Evolutionary conservation across 2,797 vertebrate species (phyloP), one percentile per base, ranked within the genome.

Genomic region (Bovichtus diacanthus): DNA sequence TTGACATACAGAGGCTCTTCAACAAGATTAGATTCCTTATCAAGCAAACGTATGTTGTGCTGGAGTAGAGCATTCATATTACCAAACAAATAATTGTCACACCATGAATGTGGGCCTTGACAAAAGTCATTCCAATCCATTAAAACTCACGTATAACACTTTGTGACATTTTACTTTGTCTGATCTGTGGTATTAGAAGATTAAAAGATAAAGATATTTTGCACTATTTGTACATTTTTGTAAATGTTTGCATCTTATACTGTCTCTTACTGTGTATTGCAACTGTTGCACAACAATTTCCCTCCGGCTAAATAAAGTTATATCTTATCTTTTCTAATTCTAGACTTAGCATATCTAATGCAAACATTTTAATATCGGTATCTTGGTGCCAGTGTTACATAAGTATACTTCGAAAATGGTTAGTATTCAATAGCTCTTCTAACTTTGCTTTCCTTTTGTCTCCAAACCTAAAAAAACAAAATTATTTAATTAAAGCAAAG

Each of bases 401-500:
- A 39, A 34, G 44, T 23, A 13, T 53, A 6, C 9, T 75, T 36
- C 16, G 50, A 58, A 50, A 50, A 5, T 16, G 21, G 12, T 21
- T 50, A 13, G 10, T 49, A 58, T 31, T 13, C 19, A 6, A 25
- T 18, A 39, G 16, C 10, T 34, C 13, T 58, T 34, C 8, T 15
- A 47, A 13, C 7, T 34, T 16, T 9, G 5, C 1, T 25, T 39
- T 2, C 0, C 16, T 53, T 66, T 51, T 12, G 4, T 29, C 5
- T 18, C 6, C 50, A 41, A 51, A n/a, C 19, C 2, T 11, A n/a
- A 43, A 12, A 19, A 19, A 4, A 18, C 2, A 0, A 15, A 34
- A 78, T 63, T 46, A 16, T n/a, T n/a, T n/a, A n/a, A n/a, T n/a
- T n/a, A 63, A 80, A 66, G 9, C 6, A 36, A 47, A 54, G 31